Base-by-base conservation (phyloP, 2,797 vertebrate species). In the Florisuga fusca region DNA sequence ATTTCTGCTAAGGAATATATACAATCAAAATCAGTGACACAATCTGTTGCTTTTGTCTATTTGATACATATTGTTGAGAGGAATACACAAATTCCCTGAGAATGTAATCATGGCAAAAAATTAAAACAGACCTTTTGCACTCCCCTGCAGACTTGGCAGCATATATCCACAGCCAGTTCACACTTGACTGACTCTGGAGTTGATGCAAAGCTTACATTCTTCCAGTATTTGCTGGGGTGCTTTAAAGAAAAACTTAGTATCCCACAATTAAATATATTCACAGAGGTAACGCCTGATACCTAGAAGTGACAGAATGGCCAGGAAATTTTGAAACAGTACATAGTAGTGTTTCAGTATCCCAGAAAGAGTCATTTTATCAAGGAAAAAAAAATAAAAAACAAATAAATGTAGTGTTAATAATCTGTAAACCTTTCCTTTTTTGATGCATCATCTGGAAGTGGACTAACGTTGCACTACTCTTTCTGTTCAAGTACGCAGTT, bases 31-130 rank as follows among this genome's bases (percentile, higher is more conserved):
- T 3, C 0, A 8, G 1, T 21, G 23, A 58, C 43, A 63, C 12
- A 23, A 20, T 31, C 38, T 26, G 17, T 54, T 34, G 22, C 20
- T 54, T 89, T 76, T 72, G 50, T 10, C 68, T 77, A 15, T 27
- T 84, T 38, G 74, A 34, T 20, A 84, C 15, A 36, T 13, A 20
- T 75, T 91, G 54, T 34, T 73, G 75, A 29, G 2, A 59, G 31
- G 31, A 85, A 77, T 10, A 21, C 19, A 50, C 27, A 71, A 63
- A 77, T 41, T 91, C 58, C 72, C 61, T n/a, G 43, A 54, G 29
- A 88, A 81, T 89, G 57, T 80, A 59, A 66, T 84, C 58, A 86
- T 34, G 46, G 46, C 54, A 86, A 73, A 73, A 95, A 94, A 84
- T 61, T 36, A 84, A 84, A 89, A 67, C 36, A 83, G 66, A 59